A percentile compares a stretch with the other conserved stretches of the same genome.
Conservation (phyloP, 2,113 vertebrate genomes). For the Geothlypis trichas region DNA sequence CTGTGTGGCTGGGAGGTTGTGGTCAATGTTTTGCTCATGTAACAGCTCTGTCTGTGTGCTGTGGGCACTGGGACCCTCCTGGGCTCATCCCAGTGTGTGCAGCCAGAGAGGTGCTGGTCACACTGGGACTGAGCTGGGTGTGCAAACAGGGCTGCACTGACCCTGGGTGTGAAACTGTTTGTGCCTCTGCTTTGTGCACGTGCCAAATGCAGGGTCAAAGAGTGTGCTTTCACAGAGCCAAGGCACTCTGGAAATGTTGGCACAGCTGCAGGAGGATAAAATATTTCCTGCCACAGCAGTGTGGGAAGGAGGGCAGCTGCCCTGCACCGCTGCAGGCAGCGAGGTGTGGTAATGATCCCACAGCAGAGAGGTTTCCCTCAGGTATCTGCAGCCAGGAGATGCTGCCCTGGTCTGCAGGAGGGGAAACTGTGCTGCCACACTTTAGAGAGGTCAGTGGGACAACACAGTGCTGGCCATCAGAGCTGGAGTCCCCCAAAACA, state of each 20-base stretch:
- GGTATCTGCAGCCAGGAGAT: background rate
- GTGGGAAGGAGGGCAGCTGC: background rate
- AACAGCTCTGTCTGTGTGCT: background rate
- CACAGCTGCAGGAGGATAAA: background rate
- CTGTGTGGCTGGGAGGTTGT: background rate
- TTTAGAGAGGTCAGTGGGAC: fast-evolving
- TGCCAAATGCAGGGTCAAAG: background rate
- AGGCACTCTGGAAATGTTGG: constrained; percentile 13
- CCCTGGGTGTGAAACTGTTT: fast-evolving
- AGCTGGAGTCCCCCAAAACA: background rate
- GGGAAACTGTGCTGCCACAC: background rate
- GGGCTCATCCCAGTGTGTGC: fast-evolving
- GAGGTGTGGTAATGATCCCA: background rate
- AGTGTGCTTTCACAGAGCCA: background rate
- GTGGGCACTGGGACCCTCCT: background rate
- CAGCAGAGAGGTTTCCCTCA: background rate
- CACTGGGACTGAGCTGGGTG: fast-evolving
- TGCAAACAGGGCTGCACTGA: background rate
- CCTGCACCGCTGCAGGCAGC: background rate
- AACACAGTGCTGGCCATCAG: fast-evolving
- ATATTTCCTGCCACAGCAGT: background rate
- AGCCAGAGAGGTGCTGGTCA: background rate
- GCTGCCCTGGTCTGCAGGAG: background rate
- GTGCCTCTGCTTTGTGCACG: fast-evolving
- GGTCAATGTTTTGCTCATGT: fast-evolving